phyloP scores from a whole-genome alignment of 2,888 invertebrate genomes.

The Drosophila kuntzei region DNA sequence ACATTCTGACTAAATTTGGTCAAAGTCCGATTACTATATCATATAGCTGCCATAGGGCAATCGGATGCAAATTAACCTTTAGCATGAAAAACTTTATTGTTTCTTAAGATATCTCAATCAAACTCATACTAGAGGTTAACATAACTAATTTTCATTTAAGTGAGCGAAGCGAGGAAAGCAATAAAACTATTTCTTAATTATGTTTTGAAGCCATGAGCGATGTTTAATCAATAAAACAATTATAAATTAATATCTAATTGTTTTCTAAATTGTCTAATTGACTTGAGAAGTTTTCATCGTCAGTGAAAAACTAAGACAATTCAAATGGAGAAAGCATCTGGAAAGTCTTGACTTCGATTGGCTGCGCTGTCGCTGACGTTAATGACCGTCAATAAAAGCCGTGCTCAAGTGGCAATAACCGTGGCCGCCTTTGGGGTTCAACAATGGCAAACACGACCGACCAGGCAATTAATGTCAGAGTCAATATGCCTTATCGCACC shows the following conservation, averaged over 20 bases:
- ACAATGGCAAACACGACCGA: conserved; percentile 51
- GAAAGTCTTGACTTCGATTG: conserved; percentile 25
- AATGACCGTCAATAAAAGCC: conserved; percentile 79
- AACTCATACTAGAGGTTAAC: no score
- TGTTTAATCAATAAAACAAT: conserved; percentile 9
- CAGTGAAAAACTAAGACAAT: conserved; percentile 17
- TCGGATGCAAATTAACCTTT: no score
- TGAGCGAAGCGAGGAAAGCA: no score
- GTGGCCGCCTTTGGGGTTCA: conserved; percentile 38
- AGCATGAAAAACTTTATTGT: no score
- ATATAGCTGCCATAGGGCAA: no score
- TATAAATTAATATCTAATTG: conserved; percentile 11
- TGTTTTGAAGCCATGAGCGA: background rate
- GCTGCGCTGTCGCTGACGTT: conserved; percentile 62
- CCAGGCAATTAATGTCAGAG: conserved; percentile 77
- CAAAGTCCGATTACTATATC: no score
- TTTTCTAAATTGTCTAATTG: conserved; percentile 18
- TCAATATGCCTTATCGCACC: conserved; percentile 78
- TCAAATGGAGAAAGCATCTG: background rate
- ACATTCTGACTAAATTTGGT: no score
- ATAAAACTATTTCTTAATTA: background rate
- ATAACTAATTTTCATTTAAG: no score
- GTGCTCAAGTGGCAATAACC: conserved; percentile 73
- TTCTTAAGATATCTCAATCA: no score
- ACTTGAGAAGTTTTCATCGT: conserved; percentile 6